These are phyloP conservation scores for Bradypodion pumilum DNA, from an alignment of 2,797 vertebrate species.

Conservation along the genomic window DNA sequence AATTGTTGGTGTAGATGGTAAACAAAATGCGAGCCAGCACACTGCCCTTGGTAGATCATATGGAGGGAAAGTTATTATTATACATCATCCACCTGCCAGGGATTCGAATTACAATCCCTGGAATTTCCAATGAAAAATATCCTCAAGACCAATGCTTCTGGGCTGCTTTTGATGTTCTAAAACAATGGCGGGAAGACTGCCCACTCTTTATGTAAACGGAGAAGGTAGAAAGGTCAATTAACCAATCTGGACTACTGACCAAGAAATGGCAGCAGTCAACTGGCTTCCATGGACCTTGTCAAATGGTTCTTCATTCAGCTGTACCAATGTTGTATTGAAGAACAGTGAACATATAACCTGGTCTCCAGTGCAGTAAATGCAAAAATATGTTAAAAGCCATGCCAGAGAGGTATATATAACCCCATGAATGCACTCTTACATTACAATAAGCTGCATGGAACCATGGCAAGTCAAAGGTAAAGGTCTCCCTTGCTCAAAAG, in stretches of 20 bases:
- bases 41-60: too few species aligned
- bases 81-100: background rate
- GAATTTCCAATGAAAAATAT: background rate
- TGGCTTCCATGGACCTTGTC: background rate
- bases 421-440: too few species aligned
- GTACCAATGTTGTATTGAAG: background rate
- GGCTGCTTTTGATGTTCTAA: background rate
- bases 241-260: background rate
- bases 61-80: background rate
- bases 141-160: background rate
- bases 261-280: background rate
- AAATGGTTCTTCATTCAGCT: background rate
- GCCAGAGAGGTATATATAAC: too few species aligned
- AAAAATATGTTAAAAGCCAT: background rate
- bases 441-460: too few species aligned
- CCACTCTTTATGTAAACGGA: background rate
- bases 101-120: too few species aligned
- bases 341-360: background rate
- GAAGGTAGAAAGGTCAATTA: too few species aligned
- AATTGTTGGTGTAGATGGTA: background rate
- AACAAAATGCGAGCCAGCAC: background rate
- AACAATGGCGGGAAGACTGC: background rate
- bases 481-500: too few species aligned
- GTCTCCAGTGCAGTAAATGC: background rate
- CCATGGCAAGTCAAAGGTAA: too few species aligned